Percentiles rank a stretch among this genome's conserved stretches.
Conservation (phyloP, 2,797 vertebrate species). For the Pampus argenteus region DNA sequence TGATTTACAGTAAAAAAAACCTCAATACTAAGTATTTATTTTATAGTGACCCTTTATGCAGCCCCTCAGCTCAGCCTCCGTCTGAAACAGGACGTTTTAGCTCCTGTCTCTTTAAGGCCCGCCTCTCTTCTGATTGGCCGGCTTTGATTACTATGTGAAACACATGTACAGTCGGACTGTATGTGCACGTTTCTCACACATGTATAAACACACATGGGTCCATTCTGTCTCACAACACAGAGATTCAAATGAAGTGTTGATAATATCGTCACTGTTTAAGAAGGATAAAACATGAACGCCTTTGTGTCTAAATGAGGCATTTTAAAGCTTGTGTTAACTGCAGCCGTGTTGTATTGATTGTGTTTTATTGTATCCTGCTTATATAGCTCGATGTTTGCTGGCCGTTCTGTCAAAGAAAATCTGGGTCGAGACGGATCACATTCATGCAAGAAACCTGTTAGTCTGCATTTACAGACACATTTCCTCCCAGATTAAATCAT, state of each 20-base stretch:
- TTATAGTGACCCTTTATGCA: too few species aligned
- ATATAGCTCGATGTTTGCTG: neutral
- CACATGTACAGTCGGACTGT: neutral
- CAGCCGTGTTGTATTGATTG: neutral
- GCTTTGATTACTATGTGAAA: neutral
- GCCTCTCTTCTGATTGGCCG: neutral
- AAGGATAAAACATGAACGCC: neutral
- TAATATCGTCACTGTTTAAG: too few species aligned
- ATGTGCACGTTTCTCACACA: too few species aligned
- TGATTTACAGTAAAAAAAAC: too few species aligned
- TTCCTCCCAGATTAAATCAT: too few species aligned
- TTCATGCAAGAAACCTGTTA: constrained; percentile 37
- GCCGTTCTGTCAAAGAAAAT: constrained; percentile 11
- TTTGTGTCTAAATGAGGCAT: neutral
- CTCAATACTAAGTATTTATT: too few species aligned
- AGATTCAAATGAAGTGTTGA: neutral
- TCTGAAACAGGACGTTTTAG: neutral
- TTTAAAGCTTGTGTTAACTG: neutral
- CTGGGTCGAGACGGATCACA: constrained; percentile 6
- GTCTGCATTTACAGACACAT: constrained; percentile 8
- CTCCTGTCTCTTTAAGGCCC: neutral
- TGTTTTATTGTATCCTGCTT: neutral
- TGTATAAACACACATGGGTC: neutral
- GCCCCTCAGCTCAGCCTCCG: too few species aligned
- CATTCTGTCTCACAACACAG: neutral